These are phyloP conservation scores for Brassicogethes aeneus DNA, from an alignment of 2,888 invertebrate genomes.

Conservation along the genomic window DNA sequence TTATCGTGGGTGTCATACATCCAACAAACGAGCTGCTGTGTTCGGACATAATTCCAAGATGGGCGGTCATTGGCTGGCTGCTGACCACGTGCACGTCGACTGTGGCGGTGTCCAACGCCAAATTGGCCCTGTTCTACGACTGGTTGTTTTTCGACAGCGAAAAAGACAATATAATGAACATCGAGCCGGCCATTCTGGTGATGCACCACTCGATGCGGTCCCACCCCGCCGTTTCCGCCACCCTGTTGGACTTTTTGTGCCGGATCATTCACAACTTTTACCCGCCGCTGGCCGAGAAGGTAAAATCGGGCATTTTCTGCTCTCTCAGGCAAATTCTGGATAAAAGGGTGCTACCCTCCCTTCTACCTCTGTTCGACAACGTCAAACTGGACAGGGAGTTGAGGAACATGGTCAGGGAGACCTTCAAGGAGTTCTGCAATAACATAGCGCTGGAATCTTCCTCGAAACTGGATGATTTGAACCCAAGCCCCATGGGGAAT, in stretches of 20 bases:
- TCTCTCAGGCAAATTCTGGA: constrained; percentile 80
- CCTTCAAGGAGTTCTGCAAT: constrained; percentile 81
- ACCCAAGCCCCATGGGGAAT: too few species aligned
- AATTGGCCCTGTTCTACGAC: constrained; percentile 85
- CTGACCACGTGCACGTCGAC: constrained; percentile 84
- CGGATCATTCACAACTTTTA: constrained; percentile 84
- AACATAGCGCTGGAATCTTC: constrained; percentile 30
- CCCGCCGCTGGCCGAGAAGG: constrained; percentile 69
- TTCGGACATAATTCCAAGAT: constrained; percentile 90
- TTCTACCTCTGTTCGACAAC: constrained; percentile 81
- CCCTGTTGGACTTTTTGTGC: constrained; percentile 83
- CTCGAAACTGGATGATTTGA: constrained; percentile 23
- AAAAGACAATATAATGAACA: constrained; percentile 92
- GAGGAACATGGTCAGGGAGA: constrained; percentile 75
- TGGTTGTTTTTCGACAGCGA: constrained; percentile 89
- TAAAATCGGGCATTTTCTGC: constrained; percentile 71
- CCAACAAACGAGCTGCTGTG: constrained; percentile 86
- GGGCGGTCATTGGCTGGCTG: constrained; percentile 93
- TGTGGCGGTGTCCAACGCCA: constrained; percentile 84
- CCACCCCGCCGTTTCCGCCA: constrained; percentile 84
- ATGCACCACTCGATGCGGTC: constrained; percentile 91
- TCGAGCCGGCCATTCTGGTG: constrained; percentile 87
- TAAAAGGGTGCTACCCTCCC: constrained; percentile 82
- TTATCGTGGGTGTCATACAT: constrained; percentile 89
- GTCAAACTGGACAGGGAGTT: constrained; percentile 79